These are phyloP conservation scores for Thamnophis elegans DNA, from an alignment of 2,797 vertebrate species.

Conservation along the genomic window DNA sequence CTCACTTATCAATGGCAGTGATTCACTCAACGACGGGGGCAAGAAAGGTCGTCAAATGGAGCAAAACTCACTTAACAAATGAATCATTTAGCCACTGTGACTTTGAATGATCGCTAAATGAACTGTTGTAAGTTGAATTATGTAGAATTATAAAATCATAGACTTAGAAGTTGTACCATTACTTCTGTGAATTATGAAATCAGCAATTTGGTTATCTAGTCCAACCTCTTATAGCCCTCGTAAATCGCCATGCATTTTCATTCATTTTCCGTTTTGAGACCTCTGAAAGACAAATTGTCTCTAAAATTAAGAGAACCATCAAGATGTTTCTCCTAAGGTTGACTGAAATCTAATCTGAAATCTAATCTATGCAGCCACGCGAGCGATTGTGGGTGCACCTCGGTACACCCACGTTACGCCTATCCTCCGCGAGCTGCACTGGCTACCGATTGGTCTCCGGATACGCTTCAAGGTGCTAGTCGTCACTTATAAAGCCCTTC, in stretches of 20 bases:
- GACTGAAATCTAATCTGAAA: not conserved
- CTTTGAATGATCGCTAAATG: not conserved
- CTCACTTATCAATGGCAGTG: too few species aligned
- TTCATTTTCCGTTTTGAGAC: not conserved
- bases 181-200: not conserved
- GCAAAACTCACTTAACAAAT: too few species aligned
- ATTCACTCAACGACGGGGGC: too few species aligned
- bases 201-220: not conserved
- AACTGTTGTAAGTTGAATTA: not conserved
- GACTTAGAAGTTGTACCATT: not conserved
- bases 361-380: too few species aligned
- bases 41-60: too few species aligned
- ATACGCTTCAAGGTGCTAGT: too few species aligned
- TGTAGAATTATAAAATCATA: not conserved
- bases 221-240: not conserved
- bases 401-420: too few species aligned
- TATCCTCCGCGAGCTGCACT: too few species aligned
- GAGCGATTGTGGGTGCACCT: too few species aligned
- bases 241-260: not conserved
- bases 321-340: not conserved
- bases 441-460: too few species aligned
- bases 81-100: not conserved
- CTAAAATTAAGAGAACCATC: not conserved
- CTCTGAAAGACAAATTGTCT: not conserved
- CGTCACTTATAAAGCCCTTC: too few species aligned